Percentiles rank a stretch among this genome's conserved stretches.
These are phyloP conservation scores for Aspidiotus destructor DNA, from an alignment of 2,888 invertebrate species.

Conservation along the genomic window DNA sequence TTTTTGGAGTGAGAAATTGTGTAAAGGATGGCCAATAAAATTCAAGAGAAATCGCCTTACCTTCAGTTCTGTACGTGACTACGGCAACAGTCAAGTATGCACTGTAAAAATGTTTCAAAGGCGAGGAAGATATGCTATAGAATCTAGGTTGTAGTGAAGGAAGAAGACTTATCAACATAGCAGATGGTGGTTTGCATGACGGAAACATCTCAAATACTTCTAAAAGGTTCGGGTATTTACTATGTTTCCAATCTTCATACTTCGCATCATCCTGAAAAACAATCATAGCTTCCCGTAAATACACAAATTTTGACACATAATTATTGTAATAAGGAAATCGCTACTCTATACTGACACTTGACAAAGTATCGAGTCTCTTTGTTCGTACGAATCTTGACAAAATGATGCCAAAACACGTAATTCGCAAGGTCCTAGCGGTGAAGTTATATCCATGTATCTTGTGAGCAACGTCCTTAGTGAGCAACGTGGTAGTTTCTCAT, in stretches of 20 bases:
- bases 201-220: constrained; percentile 82
- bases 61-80: constrained; percentile 74
- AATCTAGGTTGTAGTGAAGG: constrained; percentile 82
- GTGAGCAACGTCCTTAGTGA: constrained; percentile 65
- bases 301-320: background rate
- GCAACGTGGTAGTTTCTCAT: constrained; percentile 69
- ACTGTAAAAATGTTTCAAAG: constrained; percentile 61
- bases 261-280: constrained; percentile 64
- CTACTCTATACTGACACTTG: constrained; percentile 40
- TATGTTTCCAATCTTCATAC: constrained; percentile 91
- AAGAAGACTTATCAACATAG: constrained; percentile 69
- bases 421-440: constrained; percentile 78
- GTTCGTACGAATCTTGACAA: constrained; percentile 65
- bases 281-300: too few relatives aligned
- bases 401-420: constrained; percentile 71
- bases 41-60: constrained; percentile 42
- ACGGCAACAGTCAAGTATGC: constrained; percentile 88
- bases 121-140: constrained; percentile 89
- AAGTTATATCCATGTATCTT: constrained; percentile 80
- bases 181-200: constrained; percentile 71
- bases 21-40: too few relatives aligned
- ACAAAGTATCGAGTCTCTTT: constrained; percentile 59
- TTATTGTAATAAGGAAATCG: background rate
- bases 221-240: constrained; percentile 69
- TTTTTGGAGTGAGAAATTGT: too few relatives aligned